A percentile compares a stretch with the other conserved stretches of the same genome.
Conservation (phyloP, 1,140 invertebrate species). For the Sweltsa coloradensis region DNA sequence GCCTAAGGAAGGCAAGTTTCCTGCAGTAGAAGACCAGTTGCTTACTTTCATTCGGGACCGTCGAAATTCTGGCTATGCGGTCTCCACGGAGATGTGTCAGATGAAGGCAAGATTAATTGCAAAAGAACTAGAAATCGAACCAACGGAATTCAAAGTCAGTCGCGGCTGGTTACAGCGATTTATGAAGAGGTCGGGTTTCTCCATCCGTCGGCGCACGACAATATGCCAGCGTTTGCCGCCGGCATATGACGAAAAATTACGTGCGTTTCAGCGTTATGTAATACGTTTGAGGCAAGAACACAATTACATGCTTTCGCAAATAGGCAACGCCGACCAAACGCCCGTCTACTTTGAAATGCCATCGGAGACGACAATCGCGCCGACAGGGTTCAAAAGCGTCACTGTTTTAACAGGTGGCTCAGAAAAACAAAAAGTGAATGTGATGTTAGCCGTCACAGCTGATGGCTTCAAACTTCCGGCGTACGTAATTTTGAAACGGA, state of each 20-base stretch:
- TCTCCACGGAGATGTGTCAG: too few relatives aligned
- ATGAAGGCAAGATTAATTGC: too few relatives aligned
- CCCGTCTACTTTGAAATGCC: constrained; percentile 16
- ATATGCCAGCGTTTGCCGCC: constrained; percentile 5
- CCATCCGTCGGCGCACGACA: constrained; percentile 3
- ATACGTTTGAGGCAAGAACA: constrained; percentile 8
- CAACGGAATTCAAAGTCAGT: constrained; percentile 7
- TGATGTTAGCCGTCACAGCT: constrained; percentile 13
- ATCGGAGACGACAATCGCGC: constrained; percentile 8
- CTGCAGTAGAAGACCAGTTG: too few relatives aligned
- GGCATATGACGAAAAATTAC: constrained; percentile 12
- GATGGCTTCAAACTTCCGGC: constrained; percentile 13
- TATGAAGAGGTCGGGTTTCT: constrained; percentile 6
- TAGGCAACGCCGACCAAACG: constrained; percentile 14
- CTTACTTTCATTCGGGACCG: too few relatives aligned
- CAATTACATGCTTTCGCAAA: constrained; percentile 10
- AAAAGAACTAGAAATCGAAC: not conserved
- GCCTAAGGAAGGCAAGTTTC: too few relatives aligned
- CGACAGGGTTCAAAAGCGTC: constrained; percentile 7
- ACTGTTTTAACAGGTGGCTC: not conserved
- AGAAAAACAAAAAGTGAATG: constrained; percentile 7
- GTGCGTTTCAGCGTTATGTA: constrained; percentile 5
- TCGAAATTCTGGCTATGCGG: too few relatives aligned
- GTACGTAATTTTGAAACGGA: constrained; percentile 11
- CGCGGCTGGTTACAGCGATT: constrained; percentile 8